Base-by-base conservation (phyloP, 2,113 vertebrate species). In the Leptosomus discolor region DNA sequence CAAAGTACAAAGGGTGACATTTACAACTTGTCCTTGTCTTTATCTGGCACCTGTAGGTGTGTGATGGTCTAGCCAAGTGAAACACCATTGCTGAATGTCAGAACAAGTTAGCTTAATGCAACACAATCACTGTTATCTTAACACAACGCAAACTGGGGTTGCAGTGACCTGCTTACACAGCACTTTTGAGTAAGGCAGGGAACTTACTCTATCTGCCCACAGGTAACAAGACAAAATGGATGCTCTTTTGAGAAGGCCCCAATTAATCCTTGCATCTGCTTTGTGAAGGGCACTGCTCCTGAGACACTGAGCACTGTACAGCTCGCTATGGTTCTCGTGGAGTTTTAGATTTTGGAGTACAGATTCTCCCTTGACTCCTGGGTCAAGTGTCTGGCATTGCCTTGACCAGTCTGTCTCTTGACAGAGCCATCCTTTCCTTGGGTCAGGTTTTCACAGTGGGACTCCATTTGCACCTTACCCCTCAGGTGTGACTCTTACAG, bases 1-100 rank as follows among this genome's bases (percentile, higher is more conserved):
- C 78, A 71, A 43, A 76, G 94, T 93, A 70, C 94, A 95, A 95
- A 93, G 94, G 88, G 68, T 93, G 83, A 39, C 46, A 56, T 95
- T 93, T 95, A 80, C 61, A 60, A 9, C 91, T 53, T 29, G 83
- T 75, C 94, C 87, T 93, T 95, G 88, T 18, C 83, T 91, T 95
- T 93, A 93, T 93, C 88, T 91, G 94, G 51, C 74, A 76, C 88
- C 83, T 56, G 57, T 13, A 70, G 68, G 73, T 15, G 73, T 15
- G 32, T 60, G 78, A 65, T 54, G 83, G 67, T 50, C 56, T 60
- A 26, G 87, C 87, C 78, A 60, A 84, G 83, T 7, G 83, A 54
- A 69, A 60, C 51, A n/a, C n/a, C 32, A 9, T 7, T 0, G 6
- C 73, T 4, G 27, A 27, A 20, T 70, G 83, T 65, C 88, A 48